Percentiles rank a stretch among this genome's conserved stretches.
Conservation (phyloP, 2,797 vertebrate species). For the Enteromius argenteus region DNA sequence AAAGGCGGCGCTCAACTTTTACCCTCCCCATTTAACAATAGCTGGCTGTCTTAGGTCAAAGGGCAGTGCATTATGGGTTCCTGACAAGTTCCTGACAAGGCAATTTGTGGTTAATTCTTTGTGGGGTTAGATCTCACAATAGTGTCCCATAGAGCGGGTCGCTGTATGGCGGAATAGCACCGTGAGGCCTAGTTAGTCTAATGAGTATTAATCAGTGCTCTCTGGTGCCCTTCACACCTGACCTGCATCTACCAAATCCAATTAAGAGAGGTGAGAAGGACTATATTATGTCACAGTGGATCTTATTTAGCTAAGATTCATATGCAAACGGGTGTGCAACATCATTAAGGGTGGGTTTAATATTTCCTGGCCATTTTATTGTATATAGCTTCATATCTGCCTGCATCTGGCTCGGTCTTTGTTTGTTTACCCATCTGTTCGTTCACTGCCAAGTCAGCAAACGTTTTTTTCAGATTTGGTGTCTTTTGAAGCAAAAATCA, state of each 20-base stretch:
- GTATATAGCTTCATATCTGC: background rate
- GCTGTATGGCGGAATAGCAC: constrained; percentile 81
- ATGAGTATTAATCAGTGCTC: constrained; percentile 91
- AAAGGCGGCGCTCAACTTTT: constrained; percentile 31
- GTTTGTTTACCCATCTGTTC: constrained; percentile 29
- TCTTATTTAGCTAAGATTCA: constrained; percentile 8
- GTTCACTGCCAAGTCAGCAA: constrained; percentile 14
- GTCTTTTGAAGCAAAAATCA: constrained; percentile 12
- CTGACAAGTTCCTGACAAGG: constrained; percentile 88
- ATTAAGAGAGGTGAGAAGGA: constrained; percentile 72
- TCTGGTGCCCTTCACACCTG: constrained; percentile 70
- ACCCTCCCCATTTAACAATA: constrained; percentile 64
- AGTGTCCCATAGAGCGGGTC: constrained; percentile 75
- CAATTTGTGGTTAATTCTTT: constrained; percentile 88
- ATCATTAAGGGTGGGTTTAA: constrained; percentile 8
- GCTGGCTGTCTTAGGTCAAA: constrained; percentile 73
- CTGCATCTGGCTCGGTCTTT: background rate
- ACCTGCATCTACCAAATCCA: constrained; percentile 72
- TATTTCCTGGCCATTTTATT: constrained; percentile 4
- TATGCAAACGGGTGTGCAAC: background rate
- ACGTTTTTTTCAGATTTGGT: constrained; percentile 17
- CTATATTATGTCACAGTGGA: constrained; percentile 63
- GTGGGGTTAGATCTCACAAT: constrained; percentile 83
- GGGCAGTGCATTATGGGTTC: constrained; percentile 78
- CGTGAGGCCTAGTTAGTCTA: constrained; percentile 80